A percentile compares a stretch with the other conserved stretches of the same genome.
phyloP scores from a whole-genome alignment of 1,140 invertebrate species.

The Hetaerina americana region DNA sequence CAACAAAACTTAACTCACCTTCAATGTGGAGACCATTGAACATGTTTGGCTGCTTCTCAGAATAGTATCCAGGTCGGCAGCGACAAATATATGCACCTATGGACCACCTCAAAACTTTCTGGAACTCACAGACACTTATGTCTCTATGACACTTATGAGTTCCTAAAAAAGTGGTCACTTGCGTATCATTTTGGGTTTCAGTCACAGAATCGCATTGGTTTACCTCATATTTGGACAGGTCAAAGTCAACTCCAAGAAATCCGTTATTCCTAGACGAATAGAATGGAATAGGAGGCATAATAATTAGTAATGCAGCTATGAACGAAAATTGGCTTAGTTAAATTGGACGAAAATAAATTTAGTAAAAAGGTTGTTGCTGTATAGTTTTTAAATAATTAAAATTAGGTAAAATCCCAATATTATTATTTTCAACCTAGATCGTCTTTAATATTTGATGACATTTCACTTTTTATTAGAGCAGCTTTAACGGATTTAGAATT shows the following conservation, averaged over 20 bases:
- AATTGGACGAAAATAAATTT: background rate
- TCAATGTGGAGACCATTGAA: constrained; percentile 71
- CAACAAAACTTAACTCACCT: constrained; percentile 46
- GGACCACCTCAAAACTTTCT: constrained; percentile 46
- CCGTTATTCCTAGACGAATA: constrained; percentile 45
- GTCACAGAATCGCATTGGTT: constrained; percentile 62
- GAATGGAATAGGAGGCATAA: background rate
- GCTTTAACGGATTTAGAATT: no score
- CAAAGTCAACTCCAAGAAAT: constrained; percentile 69
- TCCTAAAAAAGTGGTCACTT: constrained; percentile 54
- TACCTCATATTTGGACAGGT: constrained; percentile 65
- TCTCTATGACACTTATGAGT: constrained; percentile 75
- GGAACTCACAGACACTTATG: constrained; percentile 45
- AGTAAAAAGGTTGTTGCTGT: no score
- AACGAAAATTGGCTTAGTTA: background rate
- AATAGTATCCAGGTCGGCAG: constrained; percentile 63
- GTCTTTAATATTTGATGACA: no score
- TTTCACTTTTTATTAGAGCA: no score
- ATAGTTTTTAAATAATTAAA: no score
- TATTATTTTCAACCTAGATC: no score
- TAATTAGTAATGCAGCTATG: background rate
- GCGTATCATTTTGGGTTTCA: constrained; percentile 22
- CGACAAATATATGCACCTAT: constrained; percentile 65
- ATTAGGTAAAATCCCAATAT: no score
- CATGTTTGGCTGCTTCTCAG: constrained; percentile 46